Percentiles rank a stretch among this genome's conserved stretches.
Evolutionary conservation across 2,888 invertebrate genomes (phyloP).

Genomic region (Drosophila colorata): DNA sequence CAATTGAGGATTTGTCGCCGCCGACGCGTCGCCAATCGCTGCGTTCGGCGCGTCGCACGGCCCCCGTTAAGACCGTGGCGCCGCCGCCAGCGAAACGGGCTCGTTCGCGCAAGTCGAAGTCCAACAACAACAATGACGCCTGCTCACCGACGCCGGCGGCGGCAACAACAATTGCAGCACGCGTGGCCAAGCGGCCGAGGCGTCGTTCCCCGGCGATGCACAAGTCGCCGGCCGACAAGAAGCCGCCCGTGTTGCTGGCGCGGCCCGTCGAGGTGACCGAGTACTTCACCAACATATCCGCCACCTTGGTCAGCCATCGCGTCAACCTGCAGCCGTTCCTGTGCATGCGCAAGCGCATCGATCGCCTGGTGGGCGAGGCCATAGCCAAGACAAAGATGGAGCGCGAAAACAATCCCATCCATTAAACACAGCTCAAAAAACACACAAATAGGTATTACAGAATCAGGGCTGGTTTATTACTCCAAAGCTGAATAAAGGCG

Average conservation of each 20-base stretch:
- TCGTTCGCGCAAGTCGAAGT: slow-evolving; percentile 4
- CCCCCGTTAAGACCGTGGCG: rapidly evolving
- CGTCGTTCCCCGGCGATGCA: not conserved
- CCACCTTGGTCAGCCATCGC: slow-evolving; percentile 37
- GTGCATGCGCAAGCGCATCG: slow-evolving; percentile 28
- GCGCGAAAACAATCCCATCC: not conserved
- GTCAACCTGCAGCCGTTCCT: slow-evolving; percentile 23
- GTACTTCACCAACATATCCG: slow-evolving; percentile 42
- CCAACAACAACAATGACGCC: not conserved
- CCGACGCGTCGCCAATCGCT: slow-evolving; percentile 12
- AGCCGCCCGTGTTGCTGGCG: slow-evolving; percentile 6
- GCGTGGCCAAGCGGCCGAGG: slow-evolving; percentile 26
- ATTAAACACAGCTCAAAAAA: not conserved
- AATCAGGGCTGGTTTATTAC: too few species aligned
- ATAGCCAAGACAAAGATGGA: slow-evolving; percentile 4
- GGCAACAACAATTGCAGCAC: slow-evolving; percentile 1
- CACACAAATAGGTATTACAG: not conserved
- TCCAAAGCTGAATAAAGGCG: too few species aligned
- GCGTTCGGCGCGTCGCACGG: slow-evolving; percentile 8
- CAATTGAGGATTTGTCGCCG: not conserved
- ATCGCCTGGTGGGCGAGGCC: slow-evolving; percentile 31
- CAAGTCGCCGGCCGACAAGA: not conserved
- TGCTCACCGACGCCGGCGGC: not conserved
- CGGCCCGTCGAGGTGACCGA: slow-evolving; percentile 43
- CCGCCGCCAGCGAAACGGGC: not conserved